Percentiles rank a stretch among this genome's conserved stretches.
Conservation (phyloP, 2,797 vertebrate species). For the Anguilla megastoma region DNA sequence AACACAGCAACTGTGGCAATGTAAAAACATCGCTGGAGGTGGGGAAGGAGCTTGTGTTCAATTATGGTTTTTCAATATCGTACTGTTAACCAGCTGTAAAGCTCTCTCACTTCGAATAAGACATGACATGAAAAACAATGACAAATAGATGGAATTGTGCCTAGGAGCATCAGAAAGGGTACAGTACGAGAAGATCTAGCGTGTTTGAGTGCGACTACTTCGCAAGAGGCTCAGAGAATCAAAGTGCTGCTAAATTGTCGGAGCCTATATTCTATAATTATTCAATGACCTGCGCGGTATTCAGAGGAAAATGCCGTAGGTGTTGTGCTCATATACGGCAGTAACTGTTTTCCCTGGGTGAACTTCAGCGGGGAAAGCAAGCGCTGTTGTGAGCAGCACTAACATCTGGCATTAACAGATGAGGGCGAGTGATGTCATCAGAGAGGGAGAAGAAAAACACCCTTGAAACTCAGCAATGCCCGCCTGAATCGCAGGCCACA, state of each 20-base stretch:
- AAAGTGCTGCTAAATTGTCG: background rate
- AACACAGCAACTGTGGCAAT: background rate
- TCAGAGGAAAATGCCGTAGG: background rate
- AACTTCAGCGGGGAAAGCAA: background rate
- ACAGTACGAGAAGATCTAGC: background rate
- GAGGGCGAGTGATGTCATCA: slow-evolving; percentile 11
- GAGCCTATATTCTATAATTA: background rate
- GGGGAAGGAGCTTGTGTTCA: background rate
- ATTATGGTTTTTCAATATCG: background rate
- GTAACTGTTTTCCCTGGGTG: background rate
- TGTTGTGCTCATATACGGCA: background rate
- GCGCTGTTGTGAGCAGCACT: background rate
- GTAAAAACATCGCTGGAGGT: background rate
- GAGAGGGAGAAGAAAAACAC: background rate
- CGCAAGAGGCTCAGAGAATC: too few species aligned
- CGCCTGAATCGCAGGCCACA: background rate
- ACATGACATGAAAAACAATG: background rate
- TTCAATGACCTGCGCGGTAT: background rate
- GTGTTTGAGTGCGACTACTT: too few species aligned
- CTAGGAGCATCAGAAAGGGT: background rate
- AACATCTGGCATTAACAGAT: background rate
- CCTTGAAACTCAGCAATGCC: background rate
- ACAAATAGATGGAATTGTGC: background rate
- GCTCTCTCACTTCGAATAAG: background rate
- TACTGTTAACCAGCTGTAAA: background rate